phyloP scores from a whole-genome alignment of 1,140 invertebrate genomes.

The Phymastichus coffea region DNA sequence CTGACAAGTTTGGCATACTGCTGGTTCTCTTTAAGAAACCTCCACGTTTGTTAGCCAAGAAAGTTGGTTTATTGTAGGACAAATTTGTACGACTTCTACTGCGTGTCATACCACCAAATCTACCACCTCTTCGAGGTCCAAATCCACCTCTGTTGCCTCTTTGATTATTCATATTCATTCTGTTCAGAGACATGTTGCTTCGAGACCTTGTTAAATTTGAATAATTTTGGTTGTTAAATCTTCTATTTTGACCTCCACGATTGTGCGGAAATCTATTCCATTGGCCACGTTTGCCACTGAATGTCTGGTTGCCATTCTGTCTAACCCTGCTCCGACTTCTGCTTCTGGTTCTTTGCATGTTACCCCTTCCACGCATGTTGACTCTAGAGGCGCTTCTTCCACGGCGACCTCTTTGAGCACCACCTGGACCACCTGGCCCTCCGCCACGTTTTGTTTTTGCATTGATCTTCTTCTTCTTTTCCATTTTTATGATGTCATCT shows the following conservation, averaged over 20 bases:
- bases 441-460: constrained; percentile 33
- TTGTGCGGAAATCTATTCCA: constrained; percentile 20
- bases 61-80: constrained; percentile 35
- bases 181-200: constrained; percentile 39
- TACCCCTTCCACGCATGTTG: constrained; percentile 6
- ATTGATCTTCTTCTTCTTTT: constrained; percentile 53
- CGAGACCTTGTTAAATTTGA: constrained; percentile 32
- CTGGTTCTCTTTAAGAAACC: constrained; percentile 42
- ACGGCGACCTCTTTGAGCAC: constrained; percentile 27
- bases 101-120: constrained; percentile 36
- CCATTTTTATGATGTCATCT: constrained; percentile 58
- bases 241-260: constrained; percentile 30
- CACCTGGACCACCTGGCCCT: constrained; percentile 22
- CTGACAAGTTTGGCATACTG: constrained; percentile 47
- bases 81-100: constrained; percentile 46
- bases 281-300: constrained; percentile 20
- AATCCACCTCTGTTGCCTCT: constrained; percentile 37
- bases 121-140: constrained; percentile 30
- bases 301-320: constrained; percentile 7
- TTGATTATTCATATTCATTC: constrained; percentile 29
- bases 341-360: constrained; percentile 4
- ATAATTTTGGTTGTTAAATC: constrained; percentile 36
- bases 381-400: constrained; percentile 31
- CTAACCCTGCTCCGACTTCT: constrained; percentile 17
- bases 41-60: constrained; percentile 40